Percentiles rank a stretch among this genome's conserved stretches.
Evolutionary conservation across 2,113 vertebrate genomes (phyloP).

Genomic region (Ancistrus triradiatus): DNA sequence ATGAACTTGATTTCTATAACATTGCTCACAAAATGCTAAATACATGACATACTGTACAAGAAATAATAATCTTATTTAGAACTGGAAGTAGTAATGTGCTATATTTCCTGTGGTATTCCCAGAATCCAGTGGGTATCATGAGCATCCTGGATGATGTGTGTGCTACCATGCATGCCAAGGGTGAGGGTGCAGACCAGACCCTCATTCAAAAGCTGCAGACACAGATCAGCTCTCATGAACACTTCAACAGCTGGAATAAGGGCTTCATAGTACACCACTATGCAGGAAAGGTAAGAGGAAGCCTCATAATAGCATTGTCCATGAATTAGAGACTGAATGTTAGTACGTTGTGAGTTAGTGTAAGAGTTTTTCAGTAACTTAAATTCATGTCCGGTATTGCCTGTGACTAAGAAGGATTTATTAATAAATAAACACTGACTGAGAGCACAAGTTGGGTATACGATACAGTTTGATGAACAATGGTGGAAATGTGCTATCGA

Average conservation of each 20-base stretch:
- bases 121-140: constrained; percentile 78
- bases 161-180: constrained; percentile 83
- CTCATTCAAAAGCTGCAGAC: constrained; percentile 77
- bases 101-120: constrained; percentile 13
- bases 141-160: constrained; percentile 79
- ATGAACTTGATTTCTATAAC: background rate
- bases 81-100: background rate
- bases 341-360: background rate
- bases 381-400: background rate
- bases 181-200: constrained; percentile 77
- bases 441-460: too few species aligned
- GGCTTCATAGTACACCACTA: constrained; percentile 80
- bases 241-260: constrained; percentile 81
- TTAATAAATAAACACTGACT: too few species aligned
- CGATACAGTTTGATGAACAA: too few species aligned
- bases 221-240: constrained; percentile 69
- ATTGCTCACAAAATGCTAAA: background rate
- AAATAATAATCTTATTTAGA: background rate
- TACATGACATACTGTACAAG: background rate
- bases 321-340: background rate
- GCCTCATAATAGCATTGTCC: background rate
- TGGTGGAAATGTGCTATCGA: too few species aligned
- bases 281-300: constrained; percentile 69
- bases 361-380: background rate
- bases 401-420: too few species aligned